phyloP scores from a whole-genome alignment of 2,113 vertebrate species.

The Centrocercus urophasianus region DNA sequence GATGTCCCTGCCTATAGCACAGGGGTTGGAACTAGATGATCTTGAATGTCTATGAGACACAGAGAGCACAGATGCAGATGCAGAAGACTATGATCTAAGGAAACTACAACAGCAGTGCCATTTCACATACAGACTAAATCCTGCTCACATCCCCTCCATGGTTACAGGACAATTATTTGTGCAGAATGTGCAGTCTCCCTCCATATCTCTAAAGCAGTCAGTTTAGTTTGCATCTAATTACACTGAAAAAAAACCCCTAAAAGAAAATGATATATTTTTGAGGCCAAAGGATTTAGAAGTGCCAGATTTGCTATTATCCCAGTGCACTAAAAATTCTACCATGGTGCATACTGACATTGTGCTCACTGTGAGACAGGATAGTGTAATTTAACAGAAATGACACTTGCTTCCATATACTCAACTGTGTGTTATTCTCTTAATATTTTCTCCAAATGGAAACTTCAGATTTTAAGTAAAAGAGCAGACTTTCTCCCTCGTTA shows the following conservation, averaged over 20 bases:
- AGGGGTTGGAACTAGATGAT: too few species aligned
- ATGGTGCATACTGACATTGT: neutral
- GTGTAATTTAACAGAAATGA: neutral
- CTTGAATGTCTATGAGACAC: neutral
- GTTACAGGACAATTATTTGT: neutral
- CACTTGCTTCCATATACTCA: neutral
- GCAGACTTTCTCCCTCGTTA: neutral
- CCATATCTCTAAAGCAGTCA: neutral
- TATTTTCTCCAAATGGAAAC: neutral
- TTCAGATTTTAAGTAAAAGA: neutral
- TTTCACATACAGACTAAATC: neutral
- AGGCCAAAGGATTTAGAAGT: neutral
- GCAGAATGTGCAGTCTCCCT: neutral
- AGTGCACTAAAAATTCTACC: neutral
- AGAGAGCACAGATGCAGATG: neutral
- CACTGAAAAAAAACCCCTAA: neutral
- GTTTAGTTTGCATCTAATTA: neutral
- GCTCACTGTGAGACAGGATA: neutral
- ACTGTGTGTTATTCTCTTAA: accelerated
- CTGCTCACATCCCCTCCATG: neutral
- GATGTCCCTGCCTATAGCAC: too few species aligned
- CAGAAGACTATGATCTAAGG: neutral
- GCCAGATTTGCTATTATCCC: neutral
- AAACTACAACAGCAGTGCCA: neutral
- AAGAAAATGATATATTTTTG: neutral